Base-by-base conservation (phyloP, 2,888 invertebrate species). In the Plebejus anna region DNA sequence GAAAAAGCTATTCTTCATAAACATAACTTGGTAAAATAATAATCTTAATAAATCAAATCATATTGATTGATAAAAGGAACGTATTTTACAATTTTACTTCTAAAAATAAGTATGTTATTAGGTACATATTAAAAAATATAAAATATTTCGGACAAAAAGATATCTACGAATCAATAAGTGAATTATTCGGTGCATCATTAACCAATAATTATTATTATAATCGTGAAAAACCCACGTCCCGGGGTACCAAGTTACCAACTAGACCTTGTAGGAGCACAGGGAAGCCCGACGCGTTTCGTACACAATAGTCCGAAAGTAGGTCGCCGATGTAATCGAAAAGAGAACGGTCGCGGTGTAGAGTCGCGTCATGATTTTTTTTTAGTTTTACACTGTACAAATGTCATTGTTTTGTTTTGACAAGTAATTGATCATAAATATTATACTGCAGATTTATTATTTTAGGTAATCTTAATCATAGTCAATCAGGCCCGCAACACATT, bases 221-320 rank as follows among this genome's bases (percentile, higher is more conserved):
- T 57, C 75, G 78, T 83, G 80, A 84, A 87, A 86, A 83, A 85
- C 87, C 85, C 79, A 76, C 75, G 78, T 78, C 80, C 83, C 81
- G 82, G 77, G 82, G 79, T 78, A 84, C 76, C 77, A 32, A 32
- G 22, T 2, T 32, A 32, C 32, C 32, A 79, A 79, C 79, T 80
- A 87, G 88, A 88, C 92, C 92, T 92, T 91, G 91, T 81, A 81
- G 83, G 87, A 88, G 57, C 32, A 82, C 85, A 90, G 92, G 92
- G 90, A 92, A 93, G 89, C 89, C 92, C 92, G 83, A 82, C 80
- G 81, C 87, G 87, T 87, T 86, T 85, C 82, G 79, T 79, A 78
- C 78, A 84, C 85, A 85, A 84, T 84, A 81, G 83, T 78, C 81
- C 79, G 78, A 85, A 92, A 87, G 86, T 92, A 84, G 92, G 91